Base-by-base conservation (phyloP, 2,113 vertebrate species). In the Melozone crissalis region DNA sequence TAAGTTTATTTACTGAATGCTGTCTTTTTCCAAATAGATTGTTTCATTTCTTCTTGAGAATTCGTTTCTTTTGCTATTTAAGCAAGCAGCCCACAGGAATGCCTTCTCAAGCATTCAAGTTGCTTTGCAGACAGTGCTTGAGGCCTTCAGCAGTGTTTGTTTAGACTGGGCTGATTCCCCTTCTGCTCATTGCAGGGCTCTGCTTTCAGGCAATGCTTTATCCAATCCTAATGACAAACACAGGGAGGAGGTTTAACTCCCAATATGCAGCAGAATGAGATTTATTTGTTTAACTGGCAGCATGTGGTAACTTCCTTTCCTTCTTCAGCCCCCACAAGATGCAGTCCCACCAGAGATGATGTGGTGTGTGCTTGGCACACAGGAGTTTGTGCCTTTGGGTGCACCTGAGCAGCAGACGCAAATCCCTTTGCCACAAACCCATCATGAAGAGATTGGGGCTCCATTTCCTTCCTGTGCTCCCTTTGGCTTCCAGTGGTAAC, bases 1-100 rank as follows among this genome's bases (percentile, higher is more conserved):
- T 43, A 54, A 49, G 33, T 88, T 92, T 88, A 80, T 95, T 90
- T 93, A 87, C 82, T 62, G 80, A 90, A 89, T 68, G 39, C 61
- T 74, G 21, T 84, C 35, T 90, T 92, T 88, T 71, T 74, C 59
- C 33, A 84, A 86, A 77, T 57, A 62, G 30, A 54, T 91, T 57
- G 78, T 81, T 93, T 75, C 5, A 26, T 77, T 84, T 90, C 47
- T 72, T 90, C 52, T 61, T 57, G 68, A 88, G 67, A 68, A 80
- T 51, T 65, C 23, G n/a, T 61, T 95, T 96, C 80, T 90, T 94
- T 72, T 76, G 24, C 27, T 90, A 37, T 67, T 90, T 86, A 57
- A 90, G 59, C 35, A 83, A 74, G 61, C 52, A 72, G 44, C 44
- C 87, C 83, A 74, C 61, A 84, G 89, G 47, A 90, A 89, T 84